phyloP scores from a whole-genome alignment of 2,888 invertebrate species.

The Epinotia brunnichana region DNA sequence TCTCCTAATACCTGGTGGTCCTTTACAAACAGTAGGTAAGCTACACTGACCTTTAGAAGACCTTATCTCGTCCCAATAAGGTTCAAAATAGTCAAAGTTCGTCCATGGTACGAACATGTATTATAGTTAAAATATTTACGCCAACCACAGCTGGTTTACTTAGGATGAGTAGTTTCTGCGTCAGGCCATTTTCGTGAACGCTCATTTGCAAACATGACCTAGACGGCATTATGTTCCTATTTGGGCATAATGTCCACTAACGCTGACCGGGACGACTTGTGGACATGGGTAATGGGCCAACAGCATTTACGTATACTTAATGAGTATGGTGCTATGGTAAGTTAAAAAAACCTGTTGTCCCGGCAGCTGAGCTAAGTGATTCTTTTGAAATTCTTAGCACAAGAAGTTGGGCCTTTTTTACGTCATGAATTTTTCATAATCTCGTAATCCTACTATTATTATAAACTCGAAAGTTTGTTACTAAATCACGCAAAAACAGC shows the following conservation, averaged over 20 bases:
- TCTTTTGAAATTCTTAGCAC: too few species aligned
- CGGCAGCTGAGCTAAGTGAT: too few species aligned
- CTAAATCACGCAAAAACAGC: too few species aligned
- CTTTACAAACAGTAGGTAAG: slow-evolving; percentile 33
- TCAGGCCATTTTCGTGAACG: slow-evolving; percentile 58
- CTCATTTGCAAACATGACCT: slow-evolving; percentile 52
- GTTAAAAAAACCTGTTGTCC: too few species aligned
- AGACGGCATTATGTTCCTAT: slow-evolving; percentile 31
- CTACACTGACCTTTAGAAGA: not conserved
- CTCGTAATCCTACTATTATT: too few species aligned
- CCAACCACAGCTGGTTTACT: slow-evolving; percentile 61
- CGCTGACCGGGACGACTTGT: not conserved
- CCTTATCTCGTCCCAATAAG: not conserved
- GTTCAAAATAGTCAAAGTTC: not conserved
- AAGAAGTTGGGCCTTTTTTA: too few species aligned
- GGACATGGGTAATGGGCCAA: slow-evolving; percentile 4
- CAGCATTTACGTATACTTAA: not conserved
- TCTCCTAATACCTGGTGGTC: slow-evolving; percentile 43
- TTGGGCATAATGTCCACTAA: slow-evolving; percentile 28
- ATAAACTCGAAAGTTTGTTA: too few species aligned
- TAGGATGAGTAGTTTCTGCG: slow-evolving; percentile 67
- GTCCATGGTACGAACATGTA: slow-evolving; percentile 44
- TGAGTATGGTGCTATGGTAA: too few species aligned
- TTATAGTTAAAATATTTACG: slow-evolving; percentile 70
- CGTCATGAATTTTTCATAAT: too few species aligned